Evolutionary conservation across 1,140 invertebrate genomes (phyloP).

Genomic region (Drosophila kikkawai): DNA sequence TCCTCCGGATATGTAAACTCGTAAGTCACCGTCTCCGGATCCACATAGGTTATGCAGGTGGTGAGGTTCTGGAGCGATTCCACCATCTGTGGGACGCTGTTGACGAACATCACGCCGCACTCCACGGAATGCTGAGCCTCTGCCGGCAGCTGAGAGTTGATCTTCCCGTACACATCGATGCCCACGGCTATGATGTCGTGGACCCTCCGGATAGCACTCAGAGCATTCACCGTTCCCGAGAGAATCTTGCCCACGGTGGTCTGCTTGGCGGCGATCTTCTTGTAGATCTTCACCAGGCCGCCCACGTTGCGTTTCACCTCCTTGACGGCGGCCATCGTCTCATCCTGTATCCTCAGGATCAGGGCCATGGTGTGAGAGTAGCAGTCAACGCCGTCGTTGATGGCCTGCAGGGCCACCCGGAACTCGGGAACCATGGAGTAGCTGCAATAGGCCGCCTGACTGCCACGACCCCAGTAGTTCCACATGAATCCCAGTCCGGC

Average conservation of each 20-base stretch:
- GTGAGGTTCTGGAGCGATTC: conserved; percentile 72
- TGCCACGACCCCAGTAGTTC: conserved; percentile 51
- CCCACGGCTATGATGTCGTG: conserved; percentile 72
- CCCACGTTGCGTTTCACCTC: conserved; percentile 58
- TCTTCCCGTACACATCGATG: conserved; percentile 59
- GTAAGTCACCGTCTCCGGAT: conserved; percentile 52
- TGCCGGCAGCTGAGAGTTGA: conserved; percentile 58
- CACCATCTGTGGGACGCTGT: conserved; percentile 66
- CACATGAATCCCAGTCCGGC: conserved; percentile 58
- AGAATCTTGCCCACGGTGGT: conserved; percentile 71
- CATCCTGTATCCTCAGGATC: conserved; percentile 57
- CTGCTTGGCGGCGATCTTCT: conserved; percentile 69
- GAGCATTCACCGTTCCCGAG: conserved; percentile 58
- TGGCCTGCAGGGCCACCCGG: conserved; percentile 57
- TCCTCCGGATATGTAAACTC: conserved; percentile 71
- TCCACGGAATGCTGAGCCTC: conserved; percentile 42
- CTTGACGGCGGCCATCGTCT: conserved; percentile 69
- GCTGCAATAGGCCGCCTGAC: conserved; percentile 74
- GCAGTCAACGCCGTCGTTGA: conserved; percentile 73
- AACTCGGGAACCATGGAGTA: conserved; percentile 75
- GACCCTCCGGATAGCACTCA: conserved; percentile 58
- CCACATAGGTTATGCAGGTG: conserved; percentile 58
- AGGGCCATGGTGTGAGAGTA: conserved; percentile 62
- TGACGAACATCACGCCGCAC: conserved; percentile 55
- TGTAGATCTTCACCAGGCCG: conserved; percentile 68